phyloP scores from a whole-genome alignment of 2,113 vertebrate species.

The Nibea coibor region DNA sequence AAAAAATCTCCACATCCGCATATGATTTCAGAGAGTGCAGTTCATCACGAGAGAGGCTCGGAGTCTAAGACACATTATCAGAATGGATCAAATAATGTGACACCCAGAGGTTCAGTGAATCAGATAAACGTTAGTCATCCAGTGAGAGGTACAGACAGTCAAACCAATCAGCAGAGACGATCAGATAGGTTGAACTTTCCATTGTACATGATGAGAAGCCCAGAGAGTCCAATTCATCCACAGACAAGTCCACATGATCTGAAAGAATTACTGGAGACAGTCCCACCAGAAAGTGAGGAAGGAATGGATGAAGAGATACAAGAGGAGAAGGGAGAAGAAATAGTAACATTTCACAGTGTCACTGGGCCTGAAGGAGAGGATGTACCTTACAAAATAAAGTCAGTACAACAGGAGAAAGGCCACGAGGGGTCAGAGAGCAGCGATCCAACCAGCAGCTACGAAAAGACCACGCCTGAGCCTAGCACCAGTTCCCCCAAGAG shows the following conservation, averaged over 20 bases:
- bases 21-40: conserved; percentile 2
- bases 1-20: conserved; percentile 13
- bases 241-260: conserved; percentile 17
- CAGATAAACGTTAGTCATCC: not conserved
- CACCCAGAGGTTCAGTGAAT: not conserved
- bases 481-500: conserved; percentile 8
- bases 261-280: not conserved
- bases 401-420: conserved; percentile 35
- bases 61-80: not conserved
- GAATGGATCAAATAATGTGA: conserved; percentile 19
- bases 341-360: conserved; percentile 38
- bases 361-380: conserved; percentile 28
- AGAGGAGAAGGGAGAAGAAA: conserved; percentile 21
- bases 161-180: conserved; percentile 2
- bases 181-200: conserved; percentile 14
- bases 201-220: not conserved
- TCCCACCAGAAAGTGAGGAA: not conserved
- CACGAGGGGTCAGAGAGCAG: conserved; percentile 16
- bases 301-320: conserved; percentile 6
- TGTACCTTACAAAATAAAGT: conserved; percentile 13
- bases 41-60: conserved; percentile 15
- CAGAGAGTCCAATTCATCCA: not conserved
- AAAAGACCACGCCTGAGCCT: conserved; percentile 19
- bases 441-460: conserved; percentile 20
- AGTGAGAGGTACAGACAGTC: conserved; percentile 14